Evolutionary conservation across 2,888 invertebrate species (phyloP).

Genomic region (Rosalia funebris): DNA sequence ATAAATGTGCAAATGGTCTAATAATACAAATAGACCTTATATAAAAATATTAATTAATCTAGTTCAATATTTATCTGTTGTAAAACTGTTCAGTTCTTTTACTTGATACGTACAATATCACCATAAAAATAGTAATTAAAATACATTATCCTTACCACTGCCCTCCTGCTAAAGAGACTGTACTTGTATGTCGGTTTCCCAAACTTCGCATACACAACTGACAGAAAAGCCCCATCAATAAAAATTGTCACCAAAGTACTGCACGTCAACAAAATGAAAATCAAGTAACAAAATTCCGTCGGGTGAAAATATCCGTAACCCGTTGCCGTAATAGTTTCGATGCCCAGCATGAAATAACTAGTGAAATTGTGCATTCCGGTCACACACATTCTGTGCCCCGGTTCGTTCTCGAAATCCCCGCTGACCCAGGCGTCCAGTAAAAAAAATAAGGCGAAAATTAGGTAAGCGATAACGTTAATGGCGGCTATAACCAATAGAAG

Average conservation of each 20-base stretch:
- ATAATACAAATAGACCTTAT: too few relatives aligned
- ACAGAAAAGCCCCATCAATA: slow-evolving; percentile 58
- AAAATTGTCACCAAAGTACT: slow-evolving; percentile 47
- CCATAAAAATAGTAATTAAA: too few relatives aligned
- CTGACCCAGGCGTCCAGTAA: slow-evolving; percentile 46
- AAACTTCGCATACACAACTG: slow-evolving; percentile 72
- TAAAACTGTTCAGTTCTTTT: too few relatives aligned
- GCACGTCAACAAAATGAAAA: slow-evolving; percentile 41
- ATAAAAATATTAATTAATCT: too few relatives aligned
- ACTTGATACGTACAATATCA: too few relatives aligned
- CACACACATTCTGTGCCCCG: slow-evolving; percentile 36
- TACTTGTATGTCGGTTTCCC: slow-evolving; percentile 65
- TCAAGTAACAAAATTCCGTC: slow-evolving; percentile 45
- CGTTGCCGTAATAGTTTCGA: slow-evolving; percentile 51
- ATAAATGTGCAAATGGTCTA: too few relatives aligned
- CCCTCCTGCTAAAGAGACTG: slow-evolving; percentile 75
- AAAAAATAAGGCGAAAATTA: slow-evolving; percentile 44
- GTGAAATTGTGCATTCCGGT: slow-evolving; percentile 43
- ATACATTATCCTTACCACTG: slow-evolving; percentile 66
- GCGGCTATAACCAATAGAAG: slow-evolving; percentile 41
- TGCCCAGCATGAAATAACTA: slow-evolving; percentile 49
- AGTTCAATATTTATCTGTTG: too few relatives aligned
- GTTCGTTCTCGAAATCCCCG: slow-evolving; percentile 42
- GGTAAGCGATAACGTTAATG: slow-evolving; percentile 45
- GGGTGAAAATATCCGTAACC: slow-evolving; percentile 50